A percentile compares a stretch with the other conserved stretches of the same genome.
phyloP scores from a whole-genome alignment of 2,113 vertebrate genomes.

The Charina bottae region DNA sequence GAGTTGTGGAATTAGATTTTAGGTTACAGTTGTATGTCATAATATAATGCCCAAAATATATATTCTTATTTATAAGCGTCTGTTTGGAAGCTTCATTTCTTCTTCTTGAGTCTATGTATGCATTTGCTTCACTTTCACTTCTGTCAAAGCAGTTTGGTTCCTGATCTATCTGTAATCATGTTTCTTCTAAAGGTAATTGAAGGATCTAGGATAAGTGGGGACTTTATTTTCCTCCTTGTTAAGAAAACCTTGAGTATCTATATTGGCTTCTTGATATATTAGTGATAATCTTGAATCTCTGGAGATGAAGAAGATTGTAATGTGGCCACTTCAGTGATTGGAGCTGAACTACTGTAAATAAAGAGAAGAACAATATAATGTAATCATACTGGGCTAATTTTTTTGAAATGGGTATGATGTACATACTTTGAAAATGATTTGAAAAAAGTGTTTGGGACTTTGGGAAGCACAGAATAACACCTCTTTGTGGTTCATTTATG shows the following conservation, averaged over 20 bases:
- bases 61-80: constrained; percentile 74
- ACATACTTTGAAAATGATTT: too few species aligned
- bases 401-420: too few species aligned
- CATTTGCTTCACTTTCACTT: constrained; percentile 49
- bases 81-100: constrained; percentile 65
- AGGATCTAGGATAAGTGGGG: background rate
- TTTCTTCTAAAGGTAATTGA: background rate
- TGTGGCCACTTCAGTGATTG: background rate
- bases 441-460: too few species aligned
- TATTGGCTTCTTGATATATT: too few species aligned
- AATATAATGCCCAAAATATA: constrained; percentile 68
- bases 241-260: background rate
- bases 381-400: background rate
- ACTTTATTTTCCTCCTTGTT: background rate
- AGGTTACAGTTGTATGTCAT: constrained; percentile 77
- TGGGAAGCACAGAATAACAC: too few species aligned
- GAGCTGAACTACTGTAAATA: background rate
- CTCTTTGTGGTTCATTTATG: too few species aligned
- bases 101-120: constrained; percentile 59
- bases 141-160: constrained; percentile 54
- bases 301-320: background rate
- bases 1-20: constrained; percentile 74
- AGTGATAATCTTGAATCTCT: background rate
- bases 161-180: constrained; percentile 23
- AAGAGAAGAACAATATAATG: background rate